Conservation (phyloP, 2,113 vertebrate genomes). For the Gymnocephalus cernua region DNA sequence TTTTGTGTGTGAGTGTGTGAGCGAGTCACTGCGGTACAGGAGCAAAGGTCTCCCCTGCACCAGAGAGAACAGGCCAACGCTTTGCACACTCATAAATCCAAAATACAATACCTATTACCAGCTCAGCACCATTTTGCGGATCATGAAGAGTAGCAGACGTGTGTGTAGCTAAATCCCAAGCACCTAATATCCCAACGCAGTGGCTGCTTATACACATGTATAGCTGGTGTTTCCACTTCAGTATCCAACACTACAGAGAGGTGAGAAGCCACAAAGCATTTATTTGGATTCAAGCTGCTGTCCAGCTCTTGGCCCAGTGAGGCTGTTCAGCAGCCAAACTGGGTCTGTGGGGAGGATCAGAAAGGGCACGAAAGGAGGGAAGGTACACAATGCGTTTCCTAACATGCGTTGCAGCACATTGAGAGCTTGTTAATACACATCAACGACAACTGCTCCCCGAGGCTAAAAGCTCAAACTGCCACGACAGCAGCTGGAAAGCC, state of each 20-base stretch:
- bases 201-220: neutral
- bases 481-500: constrained; percentile 2
- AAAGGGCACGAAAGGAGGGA: neutral
- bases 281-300: constrained; percentile 38
- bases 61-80: neutral
- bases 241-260: constrained; percentile 18
- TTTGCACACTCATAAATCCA: neutral
- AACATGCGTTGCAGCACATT: too few relatives aligned
- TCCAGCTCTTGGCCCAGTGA: constrained; percentile 31
- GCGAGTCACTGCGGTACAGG: constrained; percentile 3
- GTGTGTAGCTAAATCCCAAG: neutral
- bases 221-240: constrained; percentile 14
- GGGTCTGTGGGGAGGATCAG: neutral
- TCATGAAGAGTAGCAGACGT: neutral
- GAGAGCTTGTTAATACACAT: neutral
- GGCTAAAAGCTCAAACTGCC: constrained; percentile 34
- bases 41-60: constrained; percentile 18
- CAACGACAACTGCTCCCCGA: constrained; percentile 1
- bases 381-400: neutral
- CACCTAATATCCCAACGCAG: neutral
- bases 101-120: neutral
- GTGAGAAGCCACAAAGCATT: constrained; percentile 33
- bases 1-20: neutral
- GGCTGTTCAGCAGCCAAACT: constrained; percentile 32
- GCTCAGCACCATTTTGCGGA: neutral